These are phyloP conservation scores for Podarcis cretensis DNA, from an alignment of 2,113 vertebrate species.

Conservation along the genomic window DNA sequence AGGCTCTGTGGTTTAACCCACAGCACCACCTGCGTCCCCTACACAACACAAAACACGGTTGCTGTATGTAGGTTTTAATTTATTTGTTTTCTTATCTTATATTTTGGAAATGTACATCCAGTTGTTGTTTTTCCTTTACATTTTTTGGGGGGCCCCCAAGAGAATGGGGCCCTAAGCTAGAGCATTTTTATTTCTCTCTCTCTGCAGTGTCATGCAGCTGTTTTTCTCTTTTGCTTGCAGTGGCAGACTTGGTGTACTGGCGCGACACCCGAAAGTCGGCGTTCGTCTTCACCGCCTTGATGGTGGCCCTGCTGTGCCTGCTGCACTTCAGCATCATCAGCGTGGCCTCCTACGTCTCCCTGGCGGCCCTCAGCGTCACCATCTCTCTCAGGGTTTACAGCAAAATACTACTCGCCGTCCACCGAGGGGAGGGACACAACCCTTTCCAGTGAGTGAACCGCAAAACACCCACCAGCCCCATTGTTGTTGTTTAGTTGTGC, in stretches of 20 bases:
- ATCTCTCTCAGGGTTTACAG: slow-evolving; percentile 88
- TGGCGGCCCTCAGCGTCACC: slow-evolving; percentile 83
- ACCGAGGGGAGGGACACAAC: slow-evolving; percentile 78
- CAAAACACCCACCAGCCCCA: neutral
- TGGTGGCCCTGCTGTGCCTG: slow-evolving; percentile 86
- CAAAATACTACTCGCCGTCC: slow-evolving; percentile 78
- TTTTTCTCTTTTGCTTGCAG: slow-evolving; percentile 33
- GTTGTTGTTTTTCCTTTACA: too few species aligned
- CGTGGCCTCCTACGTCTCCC: slow-evolving; percentile 82
- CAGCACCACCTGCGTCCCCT: too few species aligned
- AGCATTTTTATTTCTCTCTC: neutral
- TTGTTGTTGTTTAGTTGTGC: too few species aligned
- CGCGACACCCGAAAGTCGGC: slow-evolving; percentile 83
- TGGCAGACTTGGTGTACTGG: slow-evolving; percentile 90
- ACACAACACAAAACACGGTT: too few species aligned
- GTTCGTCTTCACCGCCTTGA: slow-evolving; percentile 81
- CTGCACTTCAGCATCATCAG: slow-evolving; percentile 90
- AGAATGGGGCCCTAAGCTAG: too few species aligned
- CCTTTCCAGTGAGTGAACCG: slow-evolving; percentile 85
- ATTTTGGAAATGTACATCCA: too few species aligned
- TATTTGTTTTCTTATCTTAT: too few species aligned
- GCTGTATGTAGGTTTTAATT: too few species aligned
- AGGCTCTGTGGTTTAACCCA: too few species aligned
- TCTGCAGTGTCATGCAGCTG: too few species aligned
- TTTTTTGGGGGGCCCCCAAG: too few species aligned